Evolutionary conservation across 2,797 vertebrate genomes (phyloP).

Genomic region (Alcedo quadribrachys): DNA sequence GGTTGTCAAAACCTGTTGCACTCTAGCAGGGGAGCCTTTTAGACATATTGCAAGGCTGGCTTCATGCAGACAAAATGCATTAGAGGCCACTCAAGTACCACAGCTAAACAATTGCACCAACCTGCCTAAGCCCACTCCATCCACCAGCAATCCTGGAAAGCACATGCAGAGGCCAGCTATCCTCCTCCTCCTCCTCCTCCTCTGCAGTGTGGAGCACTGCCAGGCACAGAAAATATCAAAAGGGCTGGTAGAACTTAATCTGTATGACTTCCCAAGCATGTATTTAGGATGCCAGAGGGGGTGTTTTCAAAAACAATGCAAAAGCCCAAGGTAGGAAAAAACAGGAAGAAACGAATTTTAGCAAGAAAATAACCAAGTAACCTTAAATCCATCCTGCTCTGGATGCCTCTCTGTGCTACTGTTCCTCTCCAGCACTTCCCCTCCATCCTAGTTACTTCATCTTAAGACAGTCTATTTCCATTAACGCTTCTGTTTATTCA

Average conservation of each 20-base stretch:
- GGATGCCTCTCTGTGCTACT: not conserved
- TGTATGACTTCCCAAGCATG: not conserved
- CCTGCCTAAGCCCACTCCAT: not conserved
- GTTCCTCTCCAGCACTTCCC: not conserved
- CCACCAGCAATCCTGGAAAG: not conserved
- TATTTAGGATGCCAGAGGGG: not conserved
- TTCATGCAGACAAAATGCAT: constrained; percentile 46
- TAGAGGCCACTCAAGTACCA: constrained; percentile 13
- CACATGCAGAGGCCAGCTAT: not conserved
- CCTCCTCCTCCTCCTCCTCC: not conserved
- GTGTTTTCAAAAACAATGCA: not conserved
- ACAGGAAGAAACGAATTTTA: not conserved
- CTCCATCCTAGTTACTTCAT: not conserved
- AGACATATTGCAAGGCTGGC: constrained; percentile 21
- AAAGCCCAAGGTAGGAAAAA: not conserved
- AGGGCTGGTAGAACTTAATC: not conserved
- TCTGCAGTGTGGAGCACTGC: not conserved
- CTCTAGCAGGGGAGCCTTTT: constrained; percentile 39
- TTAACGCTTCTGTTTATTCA: not conserved
- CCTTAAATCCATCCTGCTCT: not conserved
- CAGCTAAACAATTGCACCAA: not conserved
- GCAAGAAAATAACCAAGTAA: not conserved
- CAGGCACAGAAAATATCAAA: not conserved
- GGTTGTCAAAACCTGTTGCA: constrained; percentile 50
- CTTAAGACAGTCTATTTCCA: not conserved